Evolutionary conservation across 2,797 vertebrate genomes (phyloP), one percentile per base, ranked within the genome.

Genomic region (Ispidina picta): DNA sequence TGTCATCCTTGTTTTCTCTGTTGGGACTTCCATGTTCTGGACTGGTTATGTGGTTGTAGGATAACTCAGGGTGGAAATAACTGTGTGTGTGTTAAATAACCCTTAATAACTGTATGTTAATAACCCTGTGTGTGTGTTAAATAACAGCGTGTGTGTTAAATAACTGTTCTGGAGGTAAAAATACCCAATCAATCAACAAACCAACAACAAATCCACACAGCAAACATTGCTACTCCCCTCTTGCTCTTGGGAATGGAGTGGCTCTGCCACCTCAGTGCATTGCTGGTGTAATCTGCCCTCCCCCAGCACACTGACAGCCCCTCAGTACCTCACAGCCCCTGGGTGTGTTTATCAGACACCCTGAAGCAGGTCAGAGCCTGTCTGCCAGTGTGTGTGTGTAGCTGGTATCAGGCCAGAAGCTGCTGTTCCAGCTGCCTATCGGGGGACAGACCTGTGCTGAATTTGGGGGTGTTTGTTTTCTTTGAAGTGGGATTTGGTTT

Each of bases 201-300:
- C 25, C 15, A 49, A 23, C 33, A 51, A 29, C 23, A 49, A 56
- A 63, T 44, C n/a, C 54, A 5, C 11, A 52, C 17, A 59, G 72
- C 51, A 44, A 20, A 59, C 31, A 71, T 4, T 54, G 25, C 28
- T 8, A 6, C 0, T 44, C 37, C 49, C 35, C 1, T 3, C 21
- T 64, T 39, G 25, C 59, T 79, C 6, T 43, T 66, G 69, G 48
- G 64, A 37, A 5, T 2, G 28, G 71, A 49, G 54, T 35, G 11
- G 1, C n/a, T 31, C 12, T 0, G 12, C 20, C 11, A 15, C 46
- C 62, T 18, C 13, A 0, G 19, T 1, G 48, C 13, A 1, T 31
- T 39, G 44, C 52, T 0, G 2, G 5, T 5, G 21, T 28, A 19
- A 68, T 15, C 41, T 14, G 11, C 43, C 20, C 33, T 78, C 56